A percentile compares a stretch with the other conserved stretches of the same genome.
phyloP scores from a whole-genome alignment of 2,113 vertebrate genomes.

The Shinisaurus crocodilurus region DNA sequence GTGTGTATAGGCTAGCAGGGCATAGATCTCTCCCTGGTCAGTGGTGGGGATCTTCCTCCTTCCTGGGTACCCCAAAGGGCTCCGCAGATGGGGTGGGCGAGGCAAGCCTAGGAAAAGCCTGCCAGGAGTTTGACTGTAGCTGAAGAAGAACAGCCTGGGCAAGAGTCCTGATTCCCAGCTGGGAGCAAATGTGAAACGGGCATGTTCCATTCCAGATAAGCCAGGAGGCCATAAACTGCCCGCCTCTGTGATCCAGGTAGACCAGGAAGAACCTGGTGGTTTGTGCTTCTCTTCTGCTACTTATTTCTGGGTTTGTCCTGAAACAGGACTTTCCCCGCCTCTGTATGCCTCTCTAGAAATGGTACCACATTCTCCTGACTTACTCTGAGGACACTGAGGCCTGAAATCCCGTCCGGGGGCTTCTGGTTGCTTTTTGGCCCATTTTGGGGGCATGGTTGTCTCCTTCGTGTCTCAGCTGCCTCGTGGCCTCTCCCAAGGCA shows the following conservation, averaged over 20 bases:
- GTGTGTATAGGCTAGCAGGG: neutral
- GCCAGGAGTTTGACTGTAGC: no score
- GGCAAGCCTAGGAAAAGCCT: no score
- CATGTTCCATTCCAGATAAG: neutral
- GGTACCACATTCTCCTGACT: neutral
- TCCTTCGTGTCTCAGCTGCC: neutral
- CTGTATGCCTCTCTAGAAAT: neutral
- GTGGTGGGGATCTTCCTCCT: no score
- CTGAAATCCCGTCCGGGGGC: neutral
- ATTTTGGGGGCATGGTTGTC: neutral
- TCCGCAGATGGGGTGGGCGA: no score
- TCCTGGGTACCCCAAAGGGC: no score
- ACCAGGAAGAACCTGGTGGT: no score
- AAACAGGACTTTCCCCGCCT: neutral
- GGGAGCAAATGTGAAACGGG: neutral
- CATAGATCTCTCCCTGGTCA: neutral
- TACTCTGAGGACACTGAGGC: neutral
- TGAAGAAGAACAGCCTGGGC: no score
- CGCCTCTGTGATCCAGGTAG: neutral
- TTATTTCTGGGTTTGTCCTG: neutral
- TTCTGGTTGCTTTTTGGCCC: neutral
- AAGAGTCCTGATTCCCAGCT: neutral
- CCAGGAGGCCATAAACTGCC: no score
- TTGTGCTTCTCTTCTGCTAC: neutral
- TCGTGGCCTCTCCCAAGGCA: neutral